Percentiles rank a stretch among this genome's conserved stretches.
phyloP scores from a whole-genome alignment of 2,888 invertebrate genomes.

The Stictocephala bisonia region DNA sequence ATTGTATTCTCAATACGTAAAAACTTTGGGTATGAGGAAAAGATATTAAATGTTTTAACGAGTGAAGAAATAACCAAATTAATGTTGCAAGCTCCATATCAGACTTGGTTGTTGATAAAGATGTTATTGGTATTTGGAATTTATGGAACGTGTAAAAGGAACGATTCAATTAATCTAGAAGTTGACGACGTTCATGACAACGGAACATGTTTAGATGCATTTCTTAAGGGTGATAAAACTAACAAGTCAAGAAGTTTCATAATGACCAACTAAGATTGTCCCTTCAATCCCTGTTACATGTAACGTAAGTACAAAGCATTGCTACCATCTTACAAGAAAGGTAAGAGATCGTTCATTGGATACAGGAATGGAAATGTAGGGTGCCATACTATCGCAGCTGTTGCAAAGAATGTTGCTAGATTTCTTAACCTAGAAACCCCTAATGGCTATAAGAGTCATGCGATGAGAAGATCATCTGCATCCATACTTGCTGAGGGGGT shows the following conservation, averaged over 20 bases:
- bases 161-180: background rate
- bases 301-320: background rate
- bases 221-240: constrained; percentile 1
- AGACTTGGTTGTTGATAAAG: background rate
- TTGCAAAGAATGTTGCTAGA: background rate
- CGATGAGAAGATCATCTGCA: background rate
- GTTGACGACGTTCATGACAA: background rate
- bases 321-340: background rate
- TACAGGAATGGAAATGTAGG: constrained; percentile 6
- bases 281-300: background rate
- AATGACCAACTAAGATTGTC: background rate
- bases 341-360: background rate
- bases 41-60: background rate
- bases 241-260: background rate
- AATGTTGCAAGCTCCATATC: background rate
- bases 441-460: background rate
- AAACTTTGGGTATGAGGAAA: background rate
- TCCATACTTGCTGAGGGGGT: background rate
- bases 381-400: background rate
- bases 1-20: background rate
- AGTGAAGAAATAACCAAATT: constrained; percentile 6
- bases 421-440: background rate
- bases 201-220: background rate
- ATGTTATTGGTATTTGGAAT: background rate
- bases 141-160: background rate